phyloP scores from a whole-genome alignment of 2,113 vertebrate species.

The Tamias sibiricus region DNA sequence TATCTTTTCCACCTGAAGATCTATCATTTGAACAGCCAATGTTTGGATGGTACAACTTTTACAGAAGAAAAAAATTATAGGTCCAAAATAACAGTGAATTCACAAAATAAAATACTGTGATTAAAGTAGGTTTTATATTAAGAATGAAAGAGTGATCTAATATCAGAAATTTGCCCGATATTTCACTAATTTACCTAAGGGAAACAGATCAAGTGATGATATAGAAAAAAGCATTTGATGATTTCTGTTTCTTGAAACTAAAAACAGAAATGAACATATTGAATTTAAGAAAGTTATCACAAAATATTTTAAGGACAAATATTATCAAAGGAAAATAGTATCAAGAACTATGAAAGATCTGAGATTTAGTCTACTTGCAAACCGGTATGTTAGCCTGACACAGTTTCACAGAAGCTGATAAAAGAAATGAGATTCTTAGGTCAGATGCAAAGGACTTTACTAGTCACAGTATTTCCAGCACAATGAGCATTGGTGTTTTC shows the following conservation, averaged over 20 bases:
- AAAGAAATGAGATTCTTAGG: background rate
- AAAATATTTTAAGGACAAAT: background rate
- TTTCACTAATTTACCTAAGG: background rate
- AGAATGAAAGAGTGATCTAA: background rate
- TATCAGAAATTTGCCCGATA: background rate
- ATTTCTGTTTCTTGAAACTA: background rate
- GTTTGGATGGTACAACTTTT: background rate
- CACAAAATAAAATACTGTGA: background rate
- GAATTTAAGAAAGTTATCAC: background rate
- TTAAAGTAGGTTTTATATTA: background rate
- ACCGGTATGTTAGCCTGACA: background rate
- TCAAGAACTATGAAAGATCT: background rate
- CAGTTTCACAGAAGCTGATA: background rate
- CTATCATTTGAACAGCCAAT: background rate
- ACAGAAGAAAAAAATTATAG: background rate
- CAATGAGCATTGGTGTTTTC: background rate
- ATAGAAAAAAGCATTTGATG: background rate
- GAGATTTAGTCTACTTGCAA: background rate
- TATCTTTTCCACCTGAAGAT: background rate
- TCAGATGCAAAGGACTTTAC: background rate
- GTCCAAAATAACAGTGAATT: background rate
- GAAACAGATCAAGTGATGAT: background rate
- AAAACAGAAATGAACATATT: background rate
- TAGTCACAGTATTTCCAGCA: background rate
- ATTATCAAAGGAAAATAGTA: background rate